These are phyloP conservation scores for Agrotis clavis DNA, from an alignment of 2,888 invertebrate genomes.

Conservation along the genomic window DNA sequence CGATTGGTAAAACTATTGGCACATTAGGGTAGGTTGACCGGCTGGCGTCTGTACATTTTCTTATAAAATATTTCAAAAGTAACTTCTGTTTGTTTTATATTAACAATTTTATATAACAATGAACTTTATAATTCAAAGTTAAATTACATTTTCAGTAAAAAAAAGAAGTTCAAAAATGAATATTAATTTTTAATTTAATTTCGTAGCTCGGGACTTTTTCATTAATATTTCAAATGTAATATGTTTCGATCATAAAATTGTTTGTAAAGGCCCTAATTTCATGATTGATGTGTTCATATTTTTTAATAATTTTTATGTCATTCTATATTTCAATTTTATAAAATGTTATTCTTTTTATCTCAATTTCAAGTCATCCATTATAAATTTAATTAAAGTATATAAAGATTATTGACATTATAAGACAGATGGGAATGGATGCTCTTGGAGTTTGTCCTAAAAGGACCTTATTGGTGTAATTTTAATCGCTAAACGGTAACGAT, in stretches of 20 bases:
- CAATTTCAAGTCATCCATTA: not conserved
- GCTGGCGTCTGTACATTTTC: too few relatives aligned
- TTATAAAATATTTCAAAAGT: not conserved
- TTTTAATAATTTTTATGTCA: constrained; percentile 2
- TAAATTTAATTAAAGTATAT: not conserved
- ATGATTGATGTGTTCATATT: constrained; percentile 34
- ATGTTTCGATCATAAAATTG: constrained; percentile 32
- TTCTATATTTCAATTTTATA: not conserved
- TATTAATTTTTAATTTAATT: constrained; percentile 42
- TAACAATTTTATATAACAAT: not conserved
- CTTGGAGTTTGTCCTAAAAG: too few relatives aligned
- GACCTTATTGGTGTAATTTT: too few relatives aligned
- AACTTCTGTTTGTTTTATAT: not conserved
- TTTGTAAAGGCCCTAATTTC: constrained; percentile 16
- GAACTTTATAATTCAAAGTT: constrained; percentile 18
- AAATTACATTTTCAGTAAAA: constrained; percentile 34
- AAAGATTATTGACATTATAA: not conserved
- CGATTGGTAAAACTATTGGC: too few relatives aligned
- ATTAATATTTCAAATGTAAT: constrained; percentile 24
- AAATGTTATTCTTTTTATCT: not conserved
- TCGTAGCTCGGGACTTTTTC: constrained; percentile 7
- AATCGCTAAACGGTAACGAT: too few relatives aligned
- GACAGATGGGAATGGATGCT: not conserved
- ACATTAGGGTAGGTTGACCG: too few relatives aligned
- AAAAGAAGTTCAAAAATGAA: constrained; percentile 33